Conservation (phyloP, 2,888 invertebrate genomes). For the Oscheius sp. region DNA sequence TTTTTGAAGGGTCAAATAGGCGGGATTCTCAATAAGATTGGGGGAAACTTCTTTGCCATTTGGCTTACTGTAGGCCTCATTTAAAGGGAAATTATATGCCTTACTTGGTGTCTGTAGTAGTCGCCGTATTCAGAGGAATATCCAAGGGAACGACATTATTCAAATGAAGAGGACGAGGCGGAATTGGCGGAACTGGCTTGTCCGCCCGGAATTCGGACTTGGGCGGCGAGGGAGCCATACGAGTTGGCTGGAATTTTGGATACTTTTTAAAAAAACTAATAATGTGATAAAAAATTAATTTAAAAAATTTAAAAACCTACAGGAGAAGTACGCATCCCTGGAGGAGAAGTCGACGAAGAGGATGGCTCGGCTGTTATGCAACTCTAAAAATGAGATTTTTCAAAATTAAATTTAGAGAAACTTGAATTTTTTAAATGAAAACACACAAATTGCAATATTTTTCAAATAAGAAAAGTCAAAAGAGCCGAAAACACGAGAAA, state of each 20-base stretch:
- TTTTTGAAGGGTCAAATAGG: constrained; percentile 41
- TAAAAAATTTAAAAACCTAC: constrained; percentile 1
- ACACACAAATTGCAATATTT: too few species aligned
- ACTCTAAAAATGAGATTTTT: too few species aligned
- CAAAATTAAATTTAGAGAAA: too few species aligned
- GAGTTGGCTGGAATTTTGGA: constrained; percentile 18
- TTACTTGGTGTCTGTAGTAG: too few species aligned
- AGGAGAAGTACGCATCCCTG: neutral
- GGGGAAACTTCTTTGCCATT: constrained; percentile 1
- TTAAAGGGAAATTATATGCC: too few species aligned
- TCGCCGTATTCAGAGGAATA: neutral
- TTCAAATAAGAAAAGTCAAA: too few species aligned
- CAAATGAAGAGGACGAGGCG: constrained; percentile 15
- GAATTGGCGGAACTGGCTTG: constrained; percentile 14
- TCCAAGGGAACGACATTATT: constrained; percentile 10
- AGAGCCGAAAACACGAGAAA: too few species aligned
- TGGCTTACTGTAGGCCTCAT: neutral
- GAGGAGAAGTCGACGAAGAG: neutral
- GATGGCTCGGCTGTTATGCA: neutral
- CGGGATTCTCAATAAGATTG: constrained; percentile 41
- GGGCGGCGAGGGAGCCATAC: neutral
- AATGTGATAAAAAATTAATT: too few species aligned
- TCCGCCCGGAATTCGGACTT: neutral
- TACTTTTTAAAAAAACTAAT: too few species aligned
- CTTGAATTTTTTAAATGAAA: too few species aligned